Base-by-base conservation (phyloP, 2,797 vertebrate species). In the Tinamus major region DNA sequence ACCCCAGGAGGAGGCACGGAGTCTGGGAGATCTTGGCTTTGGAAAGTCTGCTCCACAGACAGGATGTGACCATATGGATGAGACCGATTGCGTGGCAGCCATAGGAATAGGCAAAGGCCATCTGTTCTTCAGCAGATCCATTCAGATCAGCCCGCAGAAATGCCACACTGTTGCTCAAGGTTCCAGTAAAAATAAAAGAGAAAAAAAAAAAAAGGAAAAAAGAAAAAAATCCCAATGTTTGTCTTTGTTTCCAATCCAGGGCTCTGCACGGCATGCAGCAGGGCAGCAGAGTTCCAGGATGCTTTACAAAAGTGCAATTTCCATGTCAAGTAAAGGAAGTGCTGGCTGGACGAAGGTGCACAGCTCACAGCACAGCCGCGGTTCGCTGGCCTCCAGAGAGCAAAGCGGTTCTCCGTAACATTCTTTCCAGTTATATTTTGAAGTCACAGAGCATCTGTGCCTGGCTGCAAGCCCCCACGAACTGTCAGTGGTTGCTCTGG, bases 1-100 rank as follows among this genome's bases (percentile, higher is more conserved):
- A 87, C 89, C 92, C 92, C 9, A 71, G 85, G 75, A 80, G 87
- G 56, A 95, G 81, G 69, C 93, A 93, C 89, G 75, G 94, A 94
- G 87, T 82, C 92, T 96, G 94, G 90, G 94, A 96, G 91, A 78
- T 85, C 64, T 89, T 89, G 92, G 93, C 88, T 96, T 95, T 21
- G 17, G 33, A 53, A 93, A 93, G 92, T 85, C 90, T 76, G 12
- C 94, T 96, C 94, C 94, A 77, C 95, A 94, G 93, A 94, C 94
- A 13, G 62, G 93, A 90, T 86, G 95, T 96, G 96, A 96, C 96
- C 96, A 82, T 91, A 96, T 95, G 96, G 96, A 95, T 96, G 96
- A 96, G 94, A 87, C 96, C 31, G 88, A 90, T 88, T 71, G 48
- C 13, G 88, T 92, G 39, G 41, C 95, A 96, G 94, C 95, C 96